phyloP scores from a whole-genome alignment of 2,888 invertebrate genomes.

The Helobdella robusta region DNA sequence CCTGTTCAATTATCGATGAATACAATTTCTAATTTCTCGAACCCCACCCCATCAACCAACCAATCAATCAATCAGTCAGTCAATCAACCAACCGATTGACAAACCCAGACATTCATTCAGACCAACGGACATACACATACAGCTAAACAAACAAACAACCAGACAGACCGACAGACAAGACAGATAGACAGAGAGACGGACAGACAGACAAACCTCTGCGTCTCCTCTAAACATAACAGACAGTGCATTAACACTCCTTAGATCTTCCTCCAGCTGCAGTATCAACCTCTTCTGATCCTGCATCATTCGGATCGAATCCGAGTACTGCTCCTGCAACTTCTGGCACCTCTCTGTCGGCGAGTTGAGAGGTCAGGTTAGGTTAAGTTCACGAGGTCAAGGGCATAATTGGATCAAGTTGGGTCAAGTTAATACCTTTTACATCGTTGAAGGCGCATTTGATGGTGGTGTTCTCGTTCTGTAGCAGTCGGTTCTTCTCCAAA shows the following conservation, averaged over 20 bases:
- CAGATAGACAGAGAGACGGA: background rate
- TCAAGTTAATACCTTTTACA: conserved; percentile 29
- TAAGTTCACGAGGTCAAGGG: too few relatives aligned
- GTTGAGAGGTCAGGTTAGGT: too few relatives aligned
- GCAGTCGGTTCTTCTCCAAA: conserved; percentile 66
- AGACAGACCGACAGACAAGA: background rate
- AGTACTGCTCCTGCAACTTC: conserved; percentile 42
- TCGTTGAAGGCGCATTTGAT: conserved; percentile 50
- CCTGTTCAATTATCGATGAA: conserved; percentile 31
- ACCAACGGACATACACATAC: background rate
- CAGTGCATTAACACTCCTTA: conserved; percentile 48
- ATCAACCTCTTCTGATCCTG: conserved; percentile 48
- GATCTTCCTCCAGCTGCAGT: conserved; percentile 49
- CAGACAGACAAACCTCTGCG: conserved; percentile 42
- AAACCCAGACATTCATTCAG: too few relatives aligned
- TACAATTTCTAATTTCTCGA: background rate
- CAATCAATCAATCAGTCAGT: too few relatives aligned
- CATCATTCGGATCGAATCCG: conserved; percentile 41
- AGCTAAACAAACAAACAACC: background rate
- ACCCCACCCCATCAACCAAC: background rate
- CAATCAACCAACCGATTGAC: background rate
- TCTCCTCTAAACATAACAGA: conserved; percentile 49
- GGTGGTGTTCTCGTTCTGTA: conserved; percentile 57
- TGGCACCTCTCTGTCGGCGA: conserved; percentile 32
- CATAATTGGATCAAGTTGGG: too few relatives aligned